Evolutionary conservation across 1,140 invertebrate species (phyloP), one percentile per base, ranked within the genome.

Genomic region (Pogonognathellus flavescens): DNA sequence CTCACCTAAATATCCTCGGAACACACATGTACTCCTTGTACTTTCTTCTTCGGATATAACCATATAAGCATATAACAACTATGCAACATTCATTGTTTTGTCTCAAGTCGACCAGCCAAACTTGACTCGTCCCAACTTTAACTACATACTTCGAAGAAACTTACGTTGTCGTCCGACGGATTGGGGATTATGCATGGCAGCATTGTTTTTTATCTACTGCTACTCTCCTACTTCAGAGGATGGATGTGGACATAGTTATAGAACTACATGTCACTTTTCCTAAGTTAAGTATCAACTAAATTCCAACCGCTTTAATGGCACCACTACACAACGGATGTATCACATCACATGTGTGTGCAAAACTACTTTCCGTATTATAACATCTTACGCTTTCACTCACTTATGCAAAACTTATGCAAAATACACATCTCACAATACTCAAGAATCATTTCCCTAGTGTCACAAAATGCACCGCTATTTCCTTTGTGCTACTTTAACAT

Each of bases 251-350:
- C 41, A 76, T 50, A 76, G 11, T 76, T 76, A 18, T 66, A 66
- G 9, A 66, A 66, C 62, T 66, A 66, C 62, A 66, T 66, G 70
- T 76, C 70, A 76, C 70, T 76, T 31, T 76, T 25, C 20, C 20
- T 25, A 25, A 50, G 31, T 41, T 76, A 76, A 76, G 31, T 76
- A 76, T 14, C 62, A 66, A 14, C 62, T 66, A 66, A 66, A 76
- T 31, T 76, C 41, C 10, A 50, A 31, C 70, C 20, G n/a, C 70
- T 49, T 16, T 41, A 50, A 50, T 22, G 22, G 62, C 22, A 66
- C 10, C 22, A 22, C 62, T 66, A 66, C 62, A 60, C 59, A 60
- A 9, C 59, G 10, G 18, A n/a, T 18, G 14, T 66, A n/a, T 13
- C 10, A 62, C 49, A 49, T 9, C 66, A 41, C 49, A 49, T 31